Percentiles rank a stretch among this genome's conserved stretches.
phyloP scores from a whole-genome alignment of 2,797 vertebrate genomes.

The Lindbergichthys nudifrons region DNA sequence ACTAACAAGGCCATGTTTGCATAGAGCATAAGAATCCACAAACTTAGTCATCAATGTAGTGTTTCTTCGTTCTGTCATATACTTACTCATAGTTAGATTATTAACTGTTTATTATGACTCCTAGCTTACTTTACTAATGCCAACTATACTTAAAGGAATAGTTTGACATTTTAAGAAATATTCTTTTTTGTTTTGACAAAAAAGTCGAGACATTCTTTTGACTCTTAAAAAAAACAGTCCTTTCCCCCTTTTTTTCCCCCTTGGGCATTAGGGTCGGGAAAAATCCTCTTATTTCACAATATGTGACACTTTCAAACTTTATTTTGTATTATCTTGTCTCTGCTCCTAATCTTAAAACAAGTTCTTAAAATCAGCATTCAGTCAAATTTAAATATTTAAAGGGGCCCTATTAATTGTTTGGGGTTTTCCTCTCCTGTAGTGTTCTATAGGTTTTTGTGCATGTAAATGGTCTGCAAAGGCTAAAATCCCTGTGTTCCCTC shows the following conservation, averaged over 20 bases:
- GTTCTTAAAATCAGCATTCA: not conserved
- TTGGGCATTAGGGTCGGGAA: not conserved
- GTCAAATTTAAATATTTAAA: not conserved
- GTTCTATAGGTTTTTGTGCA: too few relatives aligned
- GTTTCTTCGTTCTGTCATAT: constrained; percentile 25
- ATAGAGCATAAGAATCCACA: not conserved
- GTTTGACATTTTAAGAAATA: not conserved
- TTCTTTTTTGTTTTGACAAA: not conserved
- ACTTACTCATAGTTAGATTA: constrained; percentile 9
- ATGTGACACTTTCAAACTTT: not conserved
- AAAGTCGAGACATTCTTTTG: not conserved
- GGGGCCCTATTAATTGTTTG: too few relatives aligned
- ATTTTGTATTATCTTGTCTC: not conserved
- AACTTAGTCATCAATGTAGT: constrained; percentile 24
- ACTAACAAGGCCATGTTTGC: not conserved
- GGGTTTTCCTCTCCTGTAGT: too few relatives aligned
- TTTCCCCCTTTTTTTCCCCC: not conserved
- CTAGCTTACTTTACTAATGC: not conserved
- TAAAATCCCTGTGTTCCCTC: too few relatives aligned
- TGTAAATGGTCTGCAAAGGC: too few relatives aligned
- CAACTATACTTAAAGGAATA: not conserved
- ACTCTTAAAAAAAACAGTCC: not conserved
- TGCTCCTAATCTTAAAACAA: not conserved
- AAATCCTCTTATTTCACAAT: not conserved
- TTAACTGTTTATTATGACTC: not conserved